Percentiles rank a stretch among this genome's conserved stretches.
Evolutionary conservation across 2,113 vertebrate species (phyloP).

Genomic region (Gymnarchus niloticus): DNA sequence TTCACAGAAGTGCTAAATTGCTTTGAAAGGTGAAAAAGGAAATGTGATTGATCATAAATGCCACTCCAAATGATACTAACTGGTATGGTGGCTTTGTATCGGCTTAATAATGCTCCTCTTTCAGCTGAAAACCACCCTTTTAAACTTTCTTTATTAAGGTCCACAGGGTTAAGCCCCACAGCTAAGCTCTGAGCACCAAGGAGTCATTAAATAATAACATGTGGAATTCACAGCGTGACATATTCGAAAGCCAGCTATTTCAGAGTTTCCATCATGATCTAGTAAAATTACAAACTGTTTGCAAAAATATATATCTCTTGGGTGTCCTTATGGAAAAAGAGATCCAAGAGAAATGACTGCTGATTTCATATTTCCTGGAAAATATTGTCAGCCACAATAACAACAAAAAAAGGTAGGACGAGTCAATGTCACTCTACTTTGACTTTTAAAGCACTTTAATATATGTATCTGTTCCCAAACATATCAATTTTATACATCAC

Average conservation of each 20-base stretch:
- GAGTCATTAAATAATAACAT: slow-evolving; percentile 14
- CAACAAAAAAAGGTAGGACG: slow-evolving; percentile 1
- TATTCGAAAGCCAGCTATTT: slow-evolving; percentile 15
- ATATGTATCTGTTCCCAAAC: slow-evolving; percentile 65
- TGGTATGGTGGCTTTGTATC: neutral
- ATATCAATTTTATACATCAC: slow-evolving; percentile 74
- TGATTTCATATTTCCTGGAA: slow-evolving; percentile 17
- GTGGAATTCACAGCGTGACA: slow-evolving; percentile 10
- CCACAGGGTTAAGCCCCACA: neutral
- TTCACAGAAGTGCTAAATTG: neutral
- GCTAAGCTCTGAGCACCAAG: neutral
- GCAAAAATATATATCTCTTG: slow-evolving; percentile 7
- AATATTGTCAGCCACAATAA: neutral
- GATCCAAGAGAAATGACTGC: neutral
- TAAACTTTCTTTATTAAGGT: slow-evolving; percentile 4
- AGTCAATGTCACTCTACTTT: slow-evolving; percentile 30
- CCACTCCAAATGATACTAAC: neutral
- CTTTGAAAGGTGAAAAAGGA: neutral
- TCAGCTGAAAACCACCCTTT: slow-evolving; percentile 14
- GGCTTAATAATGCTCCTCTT: neutral
- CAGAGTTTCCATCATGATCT: slow-evolving; percentile 10
- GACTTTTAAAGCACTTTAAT: slow-evolving; percentile 69
- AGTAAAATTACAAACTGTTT: slow-evolving; percentile 2
- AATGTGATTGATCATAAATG: neutral
- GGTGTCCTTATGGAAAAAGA: neutral